Evolutionary conservation across 2,113 vertebrate species (phyloP), one percentile per base, ranked within the genome.

Genomic region (Cynoglossus semilaevis): DNA sequence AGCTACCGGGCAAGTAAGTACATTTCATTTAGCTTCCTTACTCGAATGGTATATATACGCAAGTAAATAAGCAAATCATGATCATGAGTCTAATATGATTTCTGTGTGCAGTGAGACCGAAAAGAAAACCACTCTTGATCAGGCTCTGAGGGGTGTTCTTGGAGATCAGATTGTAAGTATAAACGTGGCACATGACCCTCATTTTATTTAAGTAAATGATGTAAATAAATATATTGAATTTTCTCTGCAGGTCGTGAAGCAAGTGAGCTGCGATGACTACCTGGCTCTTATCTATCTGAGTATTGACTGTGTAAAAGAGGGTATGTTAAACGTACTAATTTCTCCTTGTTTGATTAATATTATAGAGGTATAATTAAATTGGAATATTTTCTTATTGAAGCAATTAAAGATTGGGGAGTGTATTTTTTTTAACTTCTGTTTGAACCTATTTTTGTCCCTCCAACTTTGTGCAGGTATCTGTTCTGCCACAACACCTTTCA

Each of bases 91-190:
- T 13, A 1, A 4, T 41, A 2, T 41, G 2, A 14, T 18, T 35
- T 35, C 18, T 58, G 60, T 82, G 22, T 60, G 15, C 89, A 99
- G 97, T 91, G 97, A 99, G 88, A 89, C 94, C 50, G 96, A 99
- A 66, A 99, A 98, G 89, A 98, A 97, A 58, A 93, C 91, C 50
- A 96, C 95, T 1, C 90, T 99, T 48, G 97, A 99, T 81, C 96
- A 98, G 80, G 92, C 95, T 66, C 93, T 99, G 70, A 91, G 95
- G 82, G 91, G 92, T 42, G 89, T 96, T 58, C 88, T 99, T 49
- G 96, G 96, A 79, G 95, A 95, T 77, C 94, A 95, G 90, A 96
- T 99, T 74, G 96, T 99, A 85, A 95, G 95, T 63, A 1, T 82
- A 22, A 16, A 1, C 42, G 15, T 43, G 8, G 1, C n/a, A 43